Evolutionary conservation across 2,888 invertebrate species (phyloP), one percentile per base, ranked within the genome.

Genomic region (Thecocarcelia acutangulata): DNA sequence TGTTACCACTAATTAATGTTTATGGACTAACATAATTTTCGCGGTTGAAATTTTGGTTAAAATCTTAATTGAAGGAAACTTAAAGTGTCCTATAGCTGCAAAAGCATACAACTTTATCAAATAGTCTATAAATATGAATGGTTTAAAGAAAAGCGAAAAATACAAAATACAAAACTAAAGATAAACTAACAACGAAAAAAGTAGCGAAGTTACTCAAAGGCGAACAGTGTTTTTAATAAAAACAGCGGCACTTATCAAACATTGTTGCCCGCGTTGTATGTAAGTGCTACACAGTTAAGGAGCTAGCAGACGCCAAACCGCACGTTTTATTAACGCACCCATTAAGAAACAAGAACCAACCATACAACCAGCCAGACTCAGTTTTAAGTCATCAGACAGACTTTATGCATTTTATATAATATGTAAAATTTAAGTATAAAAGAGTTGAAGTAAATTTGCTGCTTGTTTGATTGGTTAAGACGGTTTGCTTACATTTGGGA

Each of bases 231-330:
- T 66, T 58, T 72, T 78, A 33, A 50, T 28, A 46, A 52, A 66
- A 76, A 17, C 58, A 73, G 77, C 82, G 78, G 82, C 82, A 70
- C 44, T 66, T 66, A 70, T 82, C 81, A 74, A 82, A 82, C 64
- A 78, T 37, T 56, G 58, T 76, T 58, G 52, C 33, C 33, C 59
- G 50, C 61, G 58, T 63, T 46, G 78, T 54, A 28, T 69, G 59
- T 56, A 66, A 52, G 24, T 42, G 75, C 33, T 66, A 56, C 40
- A 64, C 50, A 66, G 70, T 52, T 76, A 69, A 69, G 59, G 33
- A 73, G 40, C 52, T 66, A 73, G 40, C 52, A 70, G 74, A 74
- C 48, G 69, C 74, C 69, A 76, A 78, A 82, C 78, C 78, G 66
- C 82, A 82, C 63, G 37, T 74, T 70, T 56, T 69, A 63, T 76